A percentile compares a stretch with the other conserved stretches of the same genome.
Conservation (phyloP, 2,797 vertebrate species). For the Hippocampus kuda region DNA sequence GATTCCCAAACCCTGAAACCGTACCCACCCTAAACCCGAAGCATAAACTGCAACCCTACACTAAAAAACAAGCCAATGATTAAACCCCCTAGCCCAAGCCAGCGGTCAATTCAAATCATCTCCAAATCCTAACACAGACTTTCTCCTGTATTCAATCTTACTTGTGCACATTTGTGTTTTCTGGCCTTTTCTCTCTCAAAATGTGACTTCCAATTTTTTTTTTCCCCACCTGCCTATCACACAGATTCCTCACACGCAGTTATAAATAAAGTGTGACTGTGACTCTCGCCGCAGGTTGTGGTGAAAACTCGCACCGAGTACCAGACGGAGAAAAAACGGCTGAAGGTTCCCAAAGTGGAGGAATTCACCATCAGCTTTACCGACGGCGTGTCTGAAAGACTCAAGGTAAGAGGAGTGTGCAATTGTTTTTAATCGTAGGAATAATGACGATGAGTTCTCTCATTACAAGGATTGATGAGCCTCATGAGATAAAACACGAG, state of each 20-base stretch:
- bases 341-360: constrained; percentile 94
- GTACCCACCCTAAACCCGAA: background rate
- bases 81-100: background rate
- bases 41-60: background rate
- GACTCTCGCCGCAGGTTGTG: constrained; percentile 76
- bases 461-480: background rate
- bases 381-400: constrained; percentile 80
- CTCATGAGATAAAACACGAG: background rate
- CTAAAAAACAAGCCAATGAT: background rate
- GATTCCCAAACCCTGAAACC: background rate
- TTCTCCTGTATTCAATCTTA: background rate
- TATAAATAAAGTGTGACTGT: background rate
- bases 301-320: constrained; percentile 97
- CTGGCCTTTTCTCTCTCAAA: background rate
- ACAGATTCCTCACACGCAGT: background rate
- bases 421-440: background rate
- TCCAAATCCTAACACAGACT: background rate
- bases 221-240: background rate
- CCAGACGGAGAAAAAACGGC: constrained; percentile 95
- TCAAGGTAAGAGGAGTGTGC: constrained; percentile 69
- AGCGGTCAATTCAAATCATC: too few species aligned
- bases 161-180: background rate
- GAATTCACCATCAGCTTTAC: constrained; percentile 97
- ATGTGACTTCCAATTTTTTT: background rate
- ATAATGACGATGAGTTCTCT: background rate